Evolutionary conservation across 2,113 vertebrate genomes (phyloP).

Genomic region (Lycaon pictus): DNA sequence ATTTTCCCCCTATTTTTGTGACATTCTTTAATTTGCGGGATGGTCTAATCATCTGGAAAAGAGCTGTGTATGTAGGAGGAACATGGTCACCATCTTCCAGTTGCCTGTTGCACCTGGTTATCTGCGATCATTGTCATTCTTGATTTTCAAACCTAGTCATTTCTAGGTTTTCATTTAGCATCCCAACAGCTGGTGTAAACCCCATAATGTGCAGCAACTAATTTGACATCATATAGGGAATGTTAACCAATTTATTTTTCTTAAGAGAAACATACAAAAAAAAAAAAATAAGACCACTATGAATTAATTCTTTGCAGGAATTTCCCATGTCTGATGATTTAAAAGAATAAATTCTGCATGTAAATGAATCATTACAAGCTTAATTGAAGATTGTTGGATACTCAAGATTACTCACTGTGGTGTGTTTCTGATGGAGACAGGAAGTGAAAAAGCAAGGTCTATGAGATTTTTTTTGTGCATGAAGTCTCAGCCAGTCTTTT

Average conservation of each 20-base stretch:
- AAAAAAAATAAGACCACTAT: constrained; percentile 46
- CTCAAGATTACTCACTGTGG: constrained; percentile 81
- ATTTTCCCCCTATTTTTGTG: neutral
- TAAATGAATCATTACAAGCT: constrained; percentile 82
- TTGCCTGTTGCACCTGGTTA: constrained; percentile 26
- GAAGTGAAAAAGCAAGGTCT: constrained; percentile 85
- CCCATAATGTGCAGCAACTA: neutral
- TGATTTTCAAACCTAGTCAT: neutral
- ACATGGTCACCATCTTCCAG: neutral
- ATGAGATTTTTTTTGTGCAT: constrained; percentile 72
- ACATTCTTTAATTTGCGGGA: neutral
- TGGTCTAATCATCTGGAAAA: neutral
- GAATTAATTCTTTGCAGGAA: constrained; percentile 81
- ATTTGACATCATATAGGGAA: constrained; percentile 58
- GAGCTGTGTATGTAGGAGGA: neutral
- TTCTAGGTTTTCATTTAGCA: neutral
- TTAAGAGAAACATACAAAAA: constrained; percentile 67
- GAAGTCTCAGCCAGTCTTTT: constrained; percentile 79
- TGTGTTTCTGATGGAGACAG: constrained; percentile 83
- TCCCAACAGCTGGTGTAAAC: constrained; percentile 32
- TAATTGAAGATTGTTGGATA: constrained; percentile 76
- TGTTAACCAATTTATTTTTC: constrained; percentile 59
- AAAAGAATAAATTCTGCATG: constrained; percentile 78
- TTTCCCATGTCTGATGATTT: constrained; percentile 80
- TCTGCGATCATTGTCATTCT: constrained; percentile 46